Base-by-base conservation (phyloP, 2,888 invertebrate species). In the Cataglyphis cursor region DNA sequence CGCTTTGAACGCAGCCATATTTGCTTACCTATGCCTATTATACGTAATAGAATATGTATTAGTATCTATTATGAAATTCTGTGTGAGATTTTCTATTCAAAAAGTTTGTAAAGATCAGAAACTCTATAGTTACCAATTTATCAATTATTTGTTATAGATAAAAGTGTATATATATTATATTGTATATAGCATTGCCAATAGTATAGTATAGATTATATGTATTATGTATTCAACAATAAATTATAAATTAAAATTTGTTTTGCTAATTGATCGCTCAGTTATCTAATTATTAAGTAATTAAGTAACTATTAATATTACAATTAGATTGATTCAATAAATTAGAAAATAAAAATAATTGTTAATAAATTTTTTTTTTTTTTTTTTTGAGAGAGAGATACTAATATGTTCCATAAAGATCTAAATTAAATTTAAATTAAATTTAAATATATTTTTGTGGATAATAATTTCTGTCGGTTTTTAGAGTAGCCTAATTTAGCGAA, bases 1-100 rank as follows among this genome's bases (percentile, higher is more conserved):
- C n/a, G 51, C 62, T 81, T 81, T 21, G 70, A 59, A 72, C 15
- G 28, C 44, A 44, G 72, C 78, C 78, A 80, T 80, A 72, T 72
- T 72, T 44, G 21, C 3, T 24, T 72, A 21, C 54, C 66, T 66
- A 57, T 54, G 24, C 21, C 28, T 74, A 54, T 76, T 76, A 18
- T 24, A 15, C 24, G 72, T 24, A 1, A 10, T 12, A 28, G 12
- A 38, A 73, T 28, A 41, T 21, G 5, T 74, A n/a, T 44, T 44
- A 44, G 3, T 5, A 5, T 48, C 0, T 51, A 51, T 51, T 8
- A 51, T n/a, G 0, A 51, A 51, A 51, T 51, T 51, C 8, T 51
- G 8, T 48, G 18, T 48, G 48, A 59, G 6, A 10, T 35, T 38
- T 21, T 35, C 12, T 64, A 38, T n/a, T 12, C 38, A 31, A 12